Conservation (phyloP, 2,888 invertebrate species). For the Dolichomitus sp. region DNA sequence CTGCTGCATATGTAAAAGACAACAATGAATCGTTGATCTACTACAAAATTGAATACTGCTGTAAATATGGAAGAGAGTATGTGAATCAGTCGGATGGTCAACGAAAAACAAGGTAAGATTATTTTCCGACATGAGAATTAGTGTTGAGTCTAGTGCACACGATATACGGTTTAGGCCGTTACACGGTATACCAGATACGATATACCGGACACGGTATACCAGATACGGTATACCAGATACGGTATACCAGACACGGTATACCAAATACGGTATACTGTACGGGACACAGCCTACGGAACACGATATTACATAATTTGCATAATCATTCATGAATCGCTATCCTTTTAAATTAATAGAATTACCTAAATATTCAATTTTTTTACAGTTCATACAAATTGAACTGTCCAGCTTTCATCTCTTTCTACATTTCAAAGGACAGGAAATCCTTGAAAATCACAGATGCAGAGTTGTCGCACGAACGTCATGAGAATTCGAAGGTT, state of each 20-base stretch:
- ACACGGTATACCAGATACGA: too few relatives aligned
- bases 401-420: not conserved
- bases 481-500: constrained; percentile 3
- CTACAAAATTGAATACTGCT: not conserved
- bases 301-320: too few relatives aligned
- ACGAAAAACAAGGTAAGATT: constrained; percentile 14
- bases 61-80: not conserved
- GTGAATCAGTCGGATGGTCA: not conserved
- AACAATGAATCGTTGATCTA: not conserved
- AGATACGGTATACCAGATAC: not conserved
- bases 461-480: not conserved
- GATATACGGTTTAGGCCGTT: not conserved
- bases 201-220: too few relatives aligned
- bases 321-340: too few relatives aligned
- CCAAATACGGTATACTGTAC: not conserved
- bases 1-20: not conserved
- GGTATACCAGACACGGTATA: not conserved
- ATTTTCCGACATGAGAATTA: not conserved
- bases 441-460: not conserved
- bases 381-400: too few relatives aligned
- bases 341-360: too few relatives aligned
- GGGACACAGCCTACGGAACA: too few relatives aligned
- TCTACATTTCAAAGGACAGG: constrained; percentile 9
- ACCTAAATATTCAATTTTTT: too few relatives aligned
- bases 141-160: not conserved